These are phyloP conservation scores for Saxidomus purpurata DNA, from an alignment of 1,140 invertebrate genomes.

Conservation along the genomic window DNA sequence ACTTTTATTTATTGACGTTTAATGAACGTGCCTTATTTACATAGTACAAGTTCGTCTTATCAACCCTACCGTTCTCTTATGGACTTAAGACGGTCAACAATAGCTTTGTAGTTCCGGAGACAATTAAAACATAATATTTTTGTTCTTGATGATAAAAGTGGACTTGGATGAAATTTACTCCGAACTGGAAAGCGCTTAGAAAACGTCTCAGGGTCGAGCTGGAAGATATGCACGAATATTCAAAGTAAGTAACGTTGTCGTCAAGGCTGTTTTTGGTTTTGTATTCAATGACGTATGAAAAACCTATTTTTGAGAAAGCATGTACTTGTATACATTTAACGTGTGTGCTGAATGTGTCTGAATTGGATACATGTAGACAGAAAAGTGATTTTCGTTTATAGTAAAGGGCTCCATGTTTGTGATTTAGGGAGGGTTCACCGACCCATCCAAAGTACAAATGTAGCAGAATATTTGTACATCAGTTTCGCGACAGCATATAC, in stretches of 20 bases:
- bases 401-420: no score
- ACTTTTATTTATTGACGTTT: constrained; percentile 1
- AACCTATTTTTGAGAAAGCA: no score
- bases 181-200: constrained; percentile 61
- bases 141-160: constrained; percentile 3
- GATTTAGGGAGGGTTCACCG: no score
- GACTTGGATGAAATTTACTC: constrained; percentile 68
- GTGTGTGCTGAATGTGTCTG: no score
- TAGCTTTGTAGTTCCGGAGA: neutral
- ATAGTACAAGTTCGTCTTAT: neutral
- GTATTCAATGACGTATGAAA: no score
- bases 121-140: neutral
- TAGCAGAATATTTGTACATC: no score
- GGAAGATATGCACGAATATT: constrained; percentile 62
- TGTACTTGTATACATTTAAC: no score
- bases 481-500: no score
- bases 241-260: constrained; percentile 61
- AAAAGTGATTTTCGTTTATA: no score
- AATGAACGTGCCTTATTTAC: constrained; percentile 5
- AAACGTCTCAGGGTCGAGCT: constrained; percentile 35
- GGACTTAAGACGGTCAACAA: neutral
- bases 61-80: neutral
- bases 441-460: no score
- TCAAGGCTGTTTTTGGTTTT: no score
- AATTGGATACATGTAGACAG: no score